Percentiles rank a stretch among this genome's conserved stretches.
Conservation (phyloP, 2,113 vertebrate species). For the Vulpes vulpes region DNA sequence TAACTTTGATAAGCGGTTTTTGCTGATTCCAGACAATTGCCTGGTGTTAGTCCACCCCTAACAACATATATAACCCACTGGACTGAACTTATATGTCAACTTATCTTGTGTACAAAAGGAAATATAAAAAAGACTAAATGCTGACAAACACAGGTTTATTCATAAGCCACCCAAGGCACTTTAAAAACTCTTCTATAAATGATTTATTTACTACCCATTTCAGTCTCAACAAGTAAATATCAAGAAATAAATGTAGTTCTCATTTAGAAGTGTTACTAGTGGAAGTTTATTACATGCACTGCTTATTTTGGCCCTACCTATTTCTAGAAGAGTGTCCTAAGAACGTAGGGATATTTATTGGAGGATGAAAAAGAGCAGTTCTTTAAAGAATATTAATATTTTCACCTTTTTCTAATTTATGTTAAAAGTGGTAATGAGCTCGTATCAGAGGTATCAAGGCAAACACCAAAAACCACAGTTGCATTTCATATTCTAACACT, state of each 20-base stretch:
- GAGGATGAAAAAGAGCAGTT: background rate
- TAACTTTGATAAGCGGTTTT: background rate
- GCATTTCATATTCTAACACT: background rate
- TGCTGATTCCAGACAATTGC: background rate
- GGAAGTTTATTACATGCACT: background rate
- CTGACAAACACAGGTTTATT: slow-evolving; percentile 21
- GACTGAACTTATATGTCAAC: background rate
- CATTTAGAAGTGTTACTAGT: slow-evolving; percentile 23
- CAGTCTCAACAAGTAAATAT: slow-evolving; percentile 36
- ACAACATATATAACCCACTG: background rate
- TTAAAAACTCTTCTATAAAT: slow-evolving; percentile 26
- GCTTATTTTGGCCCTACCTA: background rate
- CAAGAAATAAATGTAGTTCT: slow-evolving; percentile 39
- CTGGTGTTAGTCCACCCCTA: background rate
- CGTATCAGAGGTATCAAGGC: background rate
- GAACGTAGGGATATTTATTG: background rate
- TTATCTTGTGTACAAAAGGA: background rate
- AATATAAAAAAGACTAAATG: slow-evolving; percentile 17
- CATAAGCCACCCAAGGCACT: background rate
- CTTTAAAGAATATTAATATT: slow-evolving; percentile 32
- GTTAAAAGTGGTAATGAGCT: background rate
- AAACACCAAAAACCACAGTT: slow-evolving; percentile 26
- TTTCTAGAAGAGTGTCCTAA: slow-evolving; percentile 25
- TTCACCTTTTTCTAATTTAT: slow-evolving; percentile 15
- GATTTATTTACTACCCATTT: background rate